phyloP scores from a whole-genome alignment of 2,113 vertebrate species.

The Pheucticus melanocephalus region DNA sequence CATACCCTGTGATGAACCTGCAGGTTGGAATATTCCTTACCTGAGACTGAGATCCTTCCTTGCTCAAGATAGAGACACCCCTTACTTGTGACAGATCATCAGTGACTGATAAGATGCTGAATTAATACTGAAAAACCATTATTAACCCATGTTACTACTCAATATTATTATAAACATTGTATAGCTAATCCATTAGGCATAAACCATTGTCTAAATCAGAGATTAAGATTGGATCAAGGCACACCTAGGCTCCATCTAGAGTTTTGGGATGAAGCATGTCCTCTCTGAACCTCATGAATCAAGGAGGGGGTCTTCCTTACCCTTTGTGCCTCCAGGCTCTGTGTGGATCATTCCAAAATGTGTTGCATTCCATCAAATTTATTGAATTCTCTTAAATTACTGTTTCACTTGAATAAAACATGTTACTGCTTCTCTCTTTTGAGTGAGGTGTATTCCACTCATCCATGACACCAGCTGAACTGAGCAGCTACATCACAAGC shows the following conservation, averaged over 20 bases:
- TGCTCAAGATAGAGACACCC: neutral
- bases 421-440: neutral
- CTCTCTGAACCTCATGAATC: neutral
- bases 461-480: neutral
- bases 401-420: neutral
- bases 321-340: neutral
- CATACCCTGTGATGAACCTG: neutral
- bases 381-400: neutral
- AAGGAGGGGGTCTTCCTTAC: neutral
- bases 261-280: fast-evolving
- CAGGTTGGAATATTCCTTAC: neutral
- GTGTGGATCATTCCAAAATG: neutral
- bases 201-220: neutral
- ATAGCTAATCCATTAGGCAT: neutral
- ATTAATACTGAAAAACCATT: neutral
- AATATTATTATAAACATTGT: neutral
- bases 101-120: neutral
- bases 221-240: neutral
- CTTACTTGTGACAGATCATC: neutral
- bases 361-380: neutral
- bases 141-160: neutral
- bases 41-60: neutral
- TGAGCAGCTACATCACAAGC: neutral
- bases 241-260: neutral
- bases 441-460: neutral